Evolutionary conservation across 2,797 vertebrate species (phyloP), one percentile per base, ranked within the genome.

Genomic region (Aplochiton taeniatus): DNA sequence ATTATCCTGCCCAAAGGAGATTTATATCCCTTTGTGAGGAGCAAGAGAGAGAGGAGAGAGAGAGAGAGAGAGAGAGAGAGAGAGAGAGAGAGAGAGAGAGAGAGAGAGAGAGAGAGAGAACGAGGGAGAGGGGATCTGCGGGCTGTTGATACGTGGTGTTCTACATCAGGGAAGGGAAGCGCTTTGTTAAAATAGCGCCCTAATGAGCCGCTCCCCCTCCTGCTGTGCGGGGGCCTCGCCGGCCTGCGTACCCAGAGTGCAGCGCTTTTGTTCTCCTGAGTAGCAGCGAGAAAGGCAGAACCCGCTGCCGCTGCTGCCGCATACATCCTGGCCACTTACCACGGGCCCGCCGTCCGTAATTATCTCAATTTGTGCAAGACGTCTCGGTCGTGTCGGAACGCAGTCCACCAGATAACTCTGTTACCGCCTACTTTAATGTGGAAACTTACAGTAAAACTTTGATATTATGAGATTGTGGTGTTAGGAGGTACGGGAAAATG

Each of bases 1-100:
- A 92, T 91, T 92, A 91, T 91, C 85, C 85, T 83, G 83, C 86
- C 83, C 78, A 85, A 78, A 81, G 81, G 84, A 90, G 87, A 90
- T 92, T 90, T 82, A 91, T 92, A 83, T 89, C 80, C 83, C 47
- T 48, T 48, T 48, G 47, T 12, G 11, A 11, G 11, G 11, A 31
- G 31, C 31, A 31, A 31, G 6, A 31, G n/a, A n/a, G n/a, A n/a
- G n/a, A n/a, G 4, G 54, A 14, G 20, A 56, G 20, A 51, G 49
- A 51, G n/a, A 51, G 14, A 20, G 58, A 58, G 44, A 49, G 8
- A 17, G 46, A 48, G 13, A 11, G 46, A 61, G 59, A 31, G 85
- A 87, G 80, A 77, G 79, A 77, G 70, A 42, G 42, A 68, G 69
- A 76, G 68, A 57, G 63, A 70, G 70, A 76, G 69, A 74, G 76